Evolutionary conservation across 2,113 vertebrate genomes (phyloP).

Genomic region (Xiphias gladius): DNA sequence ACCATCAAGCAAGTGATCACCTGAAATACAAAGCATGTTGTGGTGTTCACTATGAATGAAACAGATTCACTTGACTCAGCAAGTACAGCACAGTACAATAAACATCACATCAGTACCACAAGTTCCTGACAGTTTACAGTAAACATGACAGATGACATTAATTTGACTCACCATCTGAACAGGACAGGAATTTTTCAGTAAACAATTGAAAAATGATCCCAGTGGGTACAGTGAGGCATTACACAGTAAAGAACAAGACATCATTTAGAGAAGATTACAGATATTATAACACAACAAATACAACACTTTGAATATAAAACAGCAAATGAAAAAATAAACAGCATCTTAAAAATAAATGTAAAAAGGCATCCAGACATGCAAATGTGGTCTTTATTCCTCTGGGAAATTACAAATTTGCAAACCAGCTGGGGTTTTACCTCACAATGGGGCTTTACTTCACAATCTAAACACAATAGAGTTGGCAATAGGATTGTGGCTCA

Average conservation of each 20-base stretch:
- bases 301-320: not conserved
- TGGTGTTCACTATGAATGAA: not conserved
- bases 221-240: not conserved
- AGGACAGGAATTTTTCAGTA: not conserved
- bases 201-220: not conserved
- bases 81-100: not conserved
- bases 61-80: not conserved
- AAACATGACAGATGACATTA: slow-evolving; percentile 29
- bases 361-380: not conserved
- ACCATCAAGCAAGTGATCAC: not conserved
- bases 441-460: not conserved
- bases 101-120: not conserved
- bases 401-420: not conserved
- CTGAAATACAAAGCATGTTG: not conserved
- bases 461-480: not conserved
- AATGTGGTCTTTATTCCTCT: not conserved
- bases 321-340: not conserved
- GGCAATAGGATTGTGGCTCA: not conserved
- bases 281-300: not conserved
- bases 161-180: not conserved
- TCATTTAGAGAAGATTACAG: not conserved
- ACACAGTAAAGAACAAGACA: not conserved
- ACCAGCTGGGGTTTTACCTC: slow-evolving; percentile 5
- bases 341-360: not conserved
- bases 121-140: slow-evolving; percentile 20